Evolutionary conservation across 2,888 invertebrate genomes (phyloP), one percentile per base, ranked within the genome.

Genomic region (Lycia hirtaria): DNA sequence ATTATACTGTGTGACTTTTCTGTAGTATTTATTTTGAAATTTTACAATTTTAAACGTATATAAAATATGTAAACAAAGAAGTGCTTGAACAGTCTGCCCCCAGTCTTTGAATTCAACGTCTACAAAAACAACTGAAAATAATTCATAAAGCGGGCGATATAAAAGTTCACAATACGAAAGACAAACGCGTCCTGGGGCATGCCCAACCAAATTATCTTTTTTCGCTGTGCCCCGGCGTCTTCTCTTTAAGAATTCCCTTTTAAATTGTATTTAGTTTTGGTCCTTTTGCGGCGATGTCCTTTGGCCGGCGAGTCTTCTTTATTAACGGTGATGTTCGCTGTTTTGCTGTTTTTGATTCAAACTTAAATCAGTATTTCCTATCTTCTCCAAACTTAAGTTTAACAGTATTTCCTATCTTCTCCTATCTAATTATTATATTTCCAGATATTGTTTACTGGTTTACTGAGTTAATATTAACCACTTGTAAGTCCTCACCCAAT

Each of bases 191-290:
- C 85, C 83, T 75, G 71, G 72, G 72, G 75, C 71, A 76, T 73
- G 70, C 73, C 78, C 58, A 49, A 58, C 64, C 85, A 83, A 87
- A 90, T 91, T 90, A 88, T 88, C 85, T 90, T 89, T 90, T 89
- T 88, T 85, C 79, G 53, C 47, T 40, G 20, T 28, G 50, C 45
- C 75, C 65, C 64, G 72, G 75, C 85, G 81, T 89, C 88, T 87
- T 87, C 84, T 89, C 82, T 87, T 87, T 87, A 87, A 88, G 88
- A 89, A 91, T 90, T 89, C 90, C 82, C 85, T 88, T 88, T 88
- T 85, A 90, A 90, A 89, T 89, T 92, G 87, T 88, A 77, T 89
- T 88, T 88, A 63, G 81, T 83, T 87, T 84, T 82, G 75, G 83
- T 83, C 85, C 82, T 87, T 89, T 91, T 89, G 78, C 67, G 72